These are phyloP conservation scores for Rattus norvegicus DNA, from an alignment of 2,113 vertebrate genomes.

Conservation along the genomic window DNA sequence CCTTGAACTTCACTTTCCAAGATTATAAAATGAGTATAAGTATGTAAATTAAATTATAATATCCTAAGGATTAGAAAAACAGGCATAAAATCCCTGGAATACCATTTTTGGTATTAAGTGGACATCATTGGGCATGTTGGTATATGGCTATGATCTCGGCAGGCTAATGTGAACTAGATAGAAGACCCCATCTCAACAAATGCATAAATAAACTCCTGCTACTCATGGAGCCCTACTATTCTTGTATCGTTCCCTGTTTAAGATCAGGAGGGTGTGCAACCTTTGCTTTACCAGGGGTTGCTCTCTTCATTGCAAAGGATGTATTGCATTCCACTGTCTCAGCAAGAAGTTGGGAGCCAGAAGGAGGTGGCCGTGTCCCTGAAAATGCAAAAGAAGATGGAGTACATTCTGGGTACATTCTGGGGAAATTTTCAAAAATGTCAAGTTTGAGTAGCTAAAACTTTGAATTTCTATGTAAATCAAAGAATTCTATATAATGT, in stretches of 20 bases:
- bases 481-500: constrained; percentile 3
- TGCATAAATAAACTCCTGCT: not conserved
- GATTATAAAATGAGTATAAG: not conserved
- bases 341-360: not conserved
- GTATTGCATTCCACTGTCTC: not conserved
- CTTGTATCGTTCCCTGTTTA: not conserved
- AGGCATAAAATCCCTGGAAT: not conserved
- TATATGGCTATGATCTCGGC: not conserved
- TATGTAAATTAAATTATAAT: not conserved
- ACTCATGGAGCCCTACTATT: not conserved
- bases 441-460: not conserved
- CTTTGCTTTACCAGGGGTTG: not conserved
- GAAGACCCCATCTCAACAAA: not conserved
- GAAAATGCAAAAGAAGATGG: not conserved
- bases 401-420: not conserved
- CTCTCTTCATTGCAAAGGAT: not conserved
- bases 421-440: not conserved
- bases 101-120: not conserved
- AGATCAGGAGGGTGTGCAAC: not conserved
- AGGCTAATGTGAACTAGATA: not conserved
- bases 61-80: not conserved
- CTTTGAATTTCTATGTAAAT: not conserved
- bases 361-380: not conserved
- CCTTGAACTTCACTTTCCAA: not conserved
- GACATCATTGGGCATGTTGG: not conserved